These are phyloP conservation scores for Semibalanus balanoides DNA, from an alignment of 1,140 invertebrate species.

Conservation along the genomic window DNA sequence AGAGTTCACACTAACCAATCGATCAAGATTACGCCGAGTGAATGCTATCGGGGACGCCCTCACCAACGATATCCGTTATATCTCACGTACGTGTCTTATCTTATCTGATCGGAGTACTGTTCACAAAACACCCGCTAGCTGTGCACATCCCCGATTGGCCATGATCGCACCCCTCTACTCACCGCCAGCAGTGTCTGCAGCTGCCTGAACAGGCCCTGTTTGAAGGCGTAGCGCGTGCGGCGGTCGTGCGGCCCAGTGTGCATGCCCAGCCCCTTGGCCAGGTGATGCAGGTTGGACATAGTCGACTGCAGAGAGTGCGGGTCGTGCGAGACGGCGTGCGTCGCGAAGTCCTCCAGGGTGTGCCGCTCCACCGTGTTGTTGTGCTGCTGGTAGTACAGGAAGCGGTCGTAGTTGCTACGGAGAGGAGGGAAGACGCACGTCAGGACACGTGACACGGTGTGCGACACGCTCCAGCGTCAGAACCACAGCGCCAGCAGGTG, in stretches of 20 bases:
- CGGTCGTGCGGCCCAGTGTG: neutral
- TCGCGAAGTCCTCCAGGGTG: constrained; percentile 51
- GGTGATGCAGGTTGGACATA: constrained; percentile 47
- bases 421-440: constrained; percentile 14
- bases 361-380: constrained; percentile 39
- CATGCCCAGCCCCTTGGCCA: constrained; percentile 32
- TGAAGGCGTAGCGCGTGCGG: neutral
- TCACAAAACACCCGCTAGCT: too few species aligned
- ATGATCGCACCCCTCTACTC: neutral
- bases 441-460: constrained; percentile 26
- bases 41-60: too few species aligned
- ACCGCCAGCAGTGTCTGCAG: constrained; percentile 14
- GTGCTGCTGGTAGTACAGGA: constrained; percentile 20
- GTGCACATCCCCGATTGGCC: too few species aligned
- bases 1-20: too few species aligned
- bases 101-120: too few species aligned
- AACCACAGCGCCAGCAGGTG: too few species aligned
- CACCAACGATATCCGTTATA: too few species aligned
- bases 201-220: constrained; percentile 13
- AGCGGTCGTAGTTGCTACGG: neutral
- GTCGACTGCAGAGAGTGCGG: constrained; percentile 43
- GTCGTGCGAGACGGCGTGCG: constrained; percentile 45
- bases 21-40: too few species aligned
- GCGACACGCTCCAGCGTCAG: neutral
- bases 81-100: too few species aligned